phyloP scores from a whole-genome alignment of 2,888 invertebrate genomes.

The Liodrosophila aerea region DNA sequence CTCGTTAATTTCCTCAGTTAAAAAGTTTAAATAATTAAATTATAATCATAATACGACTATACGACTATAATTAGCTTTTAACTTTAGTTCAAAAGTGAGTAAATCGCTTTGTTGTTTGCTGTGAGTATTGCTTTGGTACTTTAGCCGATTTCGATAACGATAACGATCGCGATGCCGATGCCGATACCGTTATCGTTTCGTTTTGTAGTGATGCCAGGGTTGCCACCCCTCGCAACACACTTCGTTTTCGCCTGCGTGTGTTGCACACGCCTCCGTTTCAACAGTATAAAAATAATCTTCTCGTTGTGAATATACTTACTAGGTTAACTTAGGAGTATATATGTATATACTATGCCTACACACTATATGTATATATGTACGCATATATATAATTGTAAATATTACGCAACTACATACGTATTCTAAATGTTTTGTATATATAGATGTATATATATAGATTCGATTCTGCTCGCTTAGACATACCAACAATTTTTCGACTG shows the following conservation, averaged over 20 bases:
- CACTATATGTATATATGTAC: constrained; percentile 46
- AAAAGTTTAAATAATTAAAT: constrained; percentile 27
- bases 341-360: constrained; percentile 44
- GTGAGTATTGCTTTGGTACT: constrained; percentile 83
- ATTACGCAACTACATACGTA: constrained; percentile 74
- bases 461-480: constrained; percentile 46
- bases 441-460: constrained; percentile 34
- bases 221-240: constrained; percentile 22
- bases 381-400: constrained; percentile 56
- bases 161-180: constrained; percentile 33
- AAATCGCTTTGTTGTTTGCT: constrained; percentile 38
- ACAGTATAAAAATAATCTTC: constrained; percentile 73
- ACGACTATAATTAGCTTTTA: constrained; percentile 33
- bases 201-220: constrained; percentile 1
- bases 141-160: constrained; percentile 80
- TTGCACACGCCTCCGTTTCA: constrained; percentile 23
- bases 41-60: constrained; percentile 36
- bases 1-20: constrained; percentile 11
- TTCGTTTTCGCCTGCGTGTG: constrained; percentile 6
- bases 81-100: constrained; percentile 45
- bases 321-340: constrained; percentile 59
- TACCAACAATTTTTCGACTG: constrained; percentile 54
- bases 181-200: constrained; percentile 20
- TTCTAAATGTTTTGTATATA: constrained; percentile 59
- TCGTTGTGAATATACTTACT: constrained; percentile 67